A percentile compares a stretch with the other conserved stretches of the same genome.
phyloP scores from a whole-genome alignment of 2,888 invertebrate species.

The Ecliptopera silaceata region DNA sequence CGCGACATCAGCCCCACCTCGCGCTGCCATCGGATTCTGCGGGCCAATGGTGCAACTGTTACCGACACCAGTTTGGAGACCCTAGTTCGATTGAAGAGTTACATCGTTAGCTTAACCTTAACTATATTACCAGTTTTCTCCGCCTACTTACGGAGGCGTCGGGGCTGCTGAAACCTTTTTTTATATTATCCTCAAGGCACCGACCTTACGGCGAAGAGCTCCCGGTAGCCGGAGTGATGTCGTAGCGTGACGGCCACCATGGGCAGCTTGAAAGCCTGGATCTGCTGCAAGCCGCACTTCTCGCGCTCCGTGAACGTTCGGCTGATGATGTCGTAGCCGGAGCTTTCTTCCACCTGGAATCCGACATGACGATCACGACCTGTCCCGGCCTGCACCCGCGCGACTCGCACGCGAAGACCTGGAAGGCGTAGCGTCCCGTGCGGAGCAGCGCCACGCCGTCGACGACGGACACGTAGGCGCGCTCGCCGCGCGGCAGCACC shows the following conservation, averaged over 20 bases:
- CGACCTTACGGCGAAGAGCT: slow-evolving; percentile 76
- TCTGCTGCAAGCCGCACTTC: slow-evolving; percentile 84
- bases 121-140: too few relatives aligned
- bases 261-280: slow-evolving; percentile 83
- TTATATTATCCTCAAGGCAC: too few relatives aligned
- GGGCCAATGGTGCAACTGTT: too few relatives aligned
- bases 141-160: too few relatives aligned
- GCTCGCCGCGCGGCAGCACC: slow-evolving; percentile 79
- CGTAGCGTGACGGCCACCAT: slow-evolving; percentile 79
- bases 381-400: too few relatives aligned
- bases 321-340: slow-evolving; percentile 84
- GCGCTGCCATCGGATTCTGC: slow-evolving; percentile 83
- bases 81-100: too few relatives aligned
- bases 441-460: slow-evolving; percentile 82
- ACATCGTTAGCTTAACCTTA: too few relatives aligned
- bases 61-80: too few relatives aligned
- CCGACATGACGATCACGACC: background rate
- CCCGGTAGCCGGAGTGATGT: slow-evolving; percentile 82
- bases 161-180: too few relatives aligned
- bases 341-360: slow-evolving; percentile 77
- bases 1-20: slow-evolving; percentile 82
- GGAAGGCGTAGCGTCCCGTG: slow-evolving; percentile 82
- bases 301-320: slow-evolving; percentile 84
- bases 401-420: too few relatives aligned
- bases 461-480: slow-evolving; percentile 76